phyloP scores from a whole-genome alignment of 2,113 vertebrate genomes.

The Cyphomyrus discorhynchus region DNA sequence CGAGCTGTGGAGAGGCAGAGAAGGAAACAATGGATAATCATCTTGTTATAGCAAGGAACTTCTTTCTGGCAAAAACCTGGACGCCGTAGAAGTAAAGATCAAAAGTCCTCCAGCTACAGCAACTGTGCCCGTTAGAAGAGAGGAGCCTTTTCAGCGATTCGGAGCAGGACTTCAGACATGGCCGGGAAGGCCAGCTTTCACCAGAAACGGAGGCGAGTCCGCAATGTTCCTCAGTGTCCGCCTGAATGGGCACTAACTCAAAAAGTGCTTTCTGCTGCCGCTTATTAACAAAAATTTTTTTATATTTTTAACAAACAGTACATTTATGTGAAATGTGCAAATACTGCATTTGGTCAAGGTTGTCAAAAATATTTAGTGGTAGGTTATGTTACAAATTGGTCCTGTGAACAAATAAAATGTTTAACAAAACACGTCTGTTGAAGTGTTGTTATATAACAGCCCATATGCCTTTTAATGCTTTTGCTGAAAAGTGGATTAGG shows the following conservation, averaged over 20 bases:
- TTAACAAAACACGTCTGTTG: not conserved
- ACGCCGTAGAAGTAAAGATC: not conserved
- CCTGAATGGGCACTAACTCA: not conserved
- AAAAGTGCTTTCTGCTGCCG: not conserved
- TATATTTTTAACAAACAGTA: not conserved
- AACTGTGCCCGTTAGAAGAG: not conserved
- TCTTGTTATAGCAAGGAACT: conserved; percentile 8
- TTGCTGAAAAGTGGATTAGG: not conserved
- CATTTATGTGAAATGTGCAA: not conserved
- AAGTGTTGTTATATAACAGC: not conserved
- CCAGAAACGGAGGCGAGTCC: not conserved
- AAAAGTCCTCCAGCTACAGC: not conserved
- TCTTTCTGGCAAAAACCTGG: not conserved
- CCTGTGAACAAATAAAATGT: not conserved
- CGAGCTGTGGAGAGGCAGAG: not conserved
- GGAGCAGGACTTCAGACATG: not conserved
- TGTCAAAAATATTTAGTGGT: not conserved
- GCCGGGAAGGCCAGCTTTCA: not conserved
- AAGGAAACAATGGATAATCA: not conserved
- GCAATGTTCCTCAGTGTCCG: not conserved
- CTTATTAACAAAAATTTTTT: not conserved
- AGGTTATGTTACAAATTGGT: not conserved
- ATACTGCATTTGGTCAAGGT: not conserved
- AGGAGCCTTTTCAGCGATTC: not conserved
- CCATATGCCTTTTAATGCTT: not conserved